These are phyloP conservation scores for Sus scrofa DNA, from an alignment of 2,113 vertebrate genomes.

Conservation along the genomic window DNA sequence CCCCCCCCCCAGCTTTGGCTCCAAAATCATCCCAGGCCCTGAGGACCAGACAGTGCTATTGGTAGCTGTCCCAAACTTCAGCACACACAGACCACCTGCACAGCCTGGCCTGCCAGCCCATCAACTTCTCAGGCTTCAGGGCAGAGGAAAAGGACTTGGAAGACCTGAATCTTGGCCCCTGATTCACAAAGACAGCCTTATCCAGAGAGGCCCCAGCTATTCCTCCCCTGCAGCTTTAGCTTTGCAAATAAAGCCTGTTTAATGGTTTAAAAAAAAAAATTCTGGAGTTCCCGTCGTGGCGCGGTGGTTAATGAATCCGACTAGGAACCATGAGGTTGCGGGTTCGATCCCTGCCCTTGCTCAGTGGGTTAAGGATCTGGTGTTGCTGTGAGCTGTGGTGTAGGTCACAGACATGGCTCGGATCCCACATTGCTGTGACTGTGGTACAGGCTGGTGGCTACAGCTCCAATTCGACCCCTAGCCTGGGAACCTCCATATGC, in stretches of 20 bases:
- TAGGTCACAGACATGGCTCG: no score
- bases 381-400: no score
- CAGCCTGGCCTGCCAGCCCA: constrained; percentile 93
- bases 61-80: constrained; percentile 93
- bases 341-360: no score
- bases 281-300: no score
- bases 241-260: constrained; percentile 63
- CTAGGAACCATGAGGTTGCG: no score
- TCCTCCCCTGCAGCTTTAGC: background rate
- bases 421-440: no score
- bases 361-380: no score
- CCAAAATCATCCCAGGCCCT: constrained; percentile 92
- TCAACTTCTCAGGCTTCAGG: constrained; percentile 94
- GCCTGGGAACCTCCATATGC: no score
- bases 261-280: background rate
- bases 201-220: background rate
- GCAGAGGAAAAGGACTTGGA: constrained; percentile 91
- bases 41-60: constrained; percentile 94
- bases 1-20: constrained; percentile 91
- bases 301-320: no score
- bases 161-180: constrained; percentile 91
- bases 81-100: constrained; percentile 93
- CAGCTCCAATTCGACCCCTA: no score
- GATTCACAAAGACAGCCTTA: constrained; percentile 59
- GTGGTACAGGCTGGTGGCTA: no score